Evolutionary conservation across 2,113 vertebrate species (phyloP), one percentile per base, ranked within the genome.

Genomic region (Tichodroma muraria): DNA sequence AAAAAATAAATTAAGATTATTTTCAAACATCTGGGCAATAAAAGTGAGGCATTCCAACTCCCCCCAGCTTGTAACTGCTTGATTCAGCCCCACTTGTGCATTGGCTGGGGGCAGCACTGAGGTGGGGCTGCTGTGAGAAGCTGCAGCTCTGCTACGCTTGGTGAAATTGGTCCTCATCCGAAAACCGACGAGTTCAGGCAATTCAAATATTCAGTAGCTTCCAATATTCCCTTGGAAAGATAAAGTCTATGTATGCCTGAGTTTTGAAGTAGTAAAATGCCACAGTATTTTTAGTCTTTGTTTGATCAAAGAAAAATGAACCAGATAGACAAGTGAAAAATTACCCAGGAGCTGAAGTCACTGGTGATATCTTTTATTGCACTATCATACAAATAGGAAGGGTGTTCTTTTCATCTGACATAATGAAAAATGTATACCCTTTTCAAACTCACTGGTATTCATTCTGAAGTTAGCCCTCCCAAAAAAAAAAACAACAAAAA

Each of bases 391-490:
- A 94, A 95, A 97, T 95, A 95, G 94, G 92, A 93, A 94, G 85
- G 92, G 93, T 96, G 95, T 95, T 95, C 94, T 96, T 95, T 97
- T 97, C 90, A 96, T 96, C 94, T 95, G 96, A 95, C 93, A 96
- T 91, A 80, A 95, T 97, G 95, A 97, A 97, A 96, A 95, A 96
- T 96, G 95, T 71, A 95, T 95, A 96, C 92, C 89, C 90, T 97
- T 95, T 95, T 95, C 96, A 95, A 81, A 95, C 75, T 89, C 90
- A 31, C 81, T 70, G 68, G 27, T 80, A 91, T 94, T 94, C 72
- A 94, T 93, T 93, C 94, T 95, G 93, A 95, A 95, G 82, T 83
- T 83, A 93, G 72, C 56, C 73, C 27, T 49, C 71, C 28, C 23
- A 22, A n/a, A 21, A 3, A 31, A 78, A 69, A 64, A n/a, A 28